phyloP scores from a whole-genome alignment of 1,140 invertebrate species.

The Pseudomyrmex concolor region DNA sequence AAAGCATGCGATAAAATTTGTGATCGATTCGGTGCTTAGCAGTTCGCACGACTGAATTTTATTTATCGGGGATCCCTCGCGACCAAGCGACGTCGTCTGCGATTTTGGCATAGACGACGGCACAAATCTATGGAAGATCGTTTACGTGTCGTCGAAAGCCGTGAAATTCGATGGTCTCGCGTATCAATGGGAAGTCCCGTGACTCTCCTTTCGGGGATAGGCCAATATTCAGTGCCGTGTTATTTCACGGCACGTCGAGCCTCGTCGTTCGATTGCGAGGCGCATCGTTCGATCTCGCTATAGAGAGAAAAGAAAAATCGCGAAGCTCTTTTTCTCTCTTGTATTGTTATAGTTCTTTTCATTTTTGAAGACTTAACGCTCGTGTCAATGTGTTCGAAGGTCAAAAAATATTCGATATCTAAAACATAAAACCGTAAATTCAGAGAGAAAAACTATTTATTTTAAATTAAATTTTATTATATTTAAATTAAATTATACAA shows the following conservation, averaged over 20 bases:
- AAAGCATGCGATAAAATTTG: not conserved
- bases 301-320: not conserved
- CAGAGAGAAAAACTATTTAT: too few species aligned
- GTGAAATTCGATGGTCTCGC: slow-evolving; percentile 43
- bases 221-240: slow-evolving; percentile 32
- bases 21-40: slow-evolving; percentile 14
- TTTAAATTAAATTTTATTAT: too few species aligned
- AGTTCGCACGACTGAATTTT: slow-evolving; percentile 41
- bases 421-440: too few species aligned
- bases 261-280: slow-evolving; percentile 9
- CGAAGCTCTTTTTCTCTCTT: not conserved
- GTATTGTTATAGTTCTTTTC: slow-evolving; percentile 7
- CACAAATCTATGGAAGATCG: slow-evolving; percentile 6
- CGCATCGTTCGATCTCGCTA: not conserved
- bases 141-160: slow-evolving; percentile 3
- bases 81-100: not conserved
- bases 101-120: slow-evolving; percentile 25
- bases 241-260: slow-evolving; percentile 46
- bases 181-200: slow-evolving; percentile 30
- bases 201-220: not conserved
- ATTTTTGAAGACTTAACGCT: not conserved
- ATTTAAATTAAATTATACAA: too few species aligned
- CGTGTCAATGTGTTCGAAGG: not conserved
- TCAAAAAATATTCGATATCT: not conserved
- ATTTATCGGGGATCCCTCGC: slow-evolving; percentile 34